A percentile compares a stretch with the other conserved stretches of the same genome.
Conservation (phyloP, 2,113 vertebrate species). For the Myotis yumanensis region DNA sequence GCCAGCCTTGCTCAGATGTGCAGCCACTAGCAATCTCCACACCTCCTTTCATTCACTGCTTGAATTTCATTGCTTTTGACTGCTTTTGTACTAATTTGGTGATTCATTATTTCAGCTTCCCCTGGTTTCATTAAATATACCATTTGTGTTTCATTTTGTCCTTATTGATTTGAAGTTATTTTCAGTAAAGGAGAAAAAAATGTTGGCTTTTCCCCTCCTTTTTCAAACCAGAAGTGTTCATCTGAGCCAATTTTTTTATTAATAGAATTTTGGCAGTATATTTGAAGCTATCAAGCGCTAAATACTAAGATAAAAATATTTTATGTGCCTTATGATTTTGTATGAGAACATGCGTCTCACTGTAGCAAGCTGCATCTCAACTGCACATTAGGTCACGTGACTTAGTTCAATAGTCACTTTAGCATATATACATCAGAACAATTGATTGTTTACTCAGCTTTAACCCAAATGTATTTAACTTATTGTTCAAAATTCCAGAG, state of each 20-base stretch:
- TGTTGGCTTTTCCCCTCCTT: background rate
- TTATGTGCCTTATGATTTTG: background rate
- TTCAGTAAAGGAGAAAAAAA: background rate
- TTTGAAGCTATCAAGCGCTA: background rate
- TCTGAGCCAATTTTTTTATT: background rate
- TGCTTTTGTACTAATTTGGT: background rate
- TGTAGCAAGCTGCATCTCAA: background rate
- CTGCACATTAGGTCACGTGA: background rate
- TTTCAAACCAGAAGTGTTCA: slow-evolving; percentile 7
- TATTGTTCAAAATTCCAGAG: background rate
- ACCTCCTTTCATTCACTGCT: background rate
- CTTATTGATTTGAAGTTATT: background rate
- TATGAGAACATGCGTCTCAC: background rate
- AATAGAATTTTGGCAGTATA: background rate
- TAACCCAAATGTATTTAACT: background rate
- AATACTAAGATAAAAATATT: background rate
- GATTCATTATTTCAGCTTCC: background rate
- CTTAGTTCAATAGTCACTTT: background rate
- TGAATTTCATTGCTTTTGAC: background rate
- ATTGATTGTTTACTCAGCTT: background rate
- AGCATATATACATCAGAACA: background rate
- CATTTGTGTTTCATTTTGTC: background rate
- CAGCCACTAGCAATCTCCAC: background rate
- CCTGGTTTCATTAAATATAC: background rate
- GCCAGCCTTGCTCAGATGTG: background rate